phyloP scores from a whole-genome alignment of 2,888 invertebrate genomes.

The Sarcophaga variegata region DNA sequence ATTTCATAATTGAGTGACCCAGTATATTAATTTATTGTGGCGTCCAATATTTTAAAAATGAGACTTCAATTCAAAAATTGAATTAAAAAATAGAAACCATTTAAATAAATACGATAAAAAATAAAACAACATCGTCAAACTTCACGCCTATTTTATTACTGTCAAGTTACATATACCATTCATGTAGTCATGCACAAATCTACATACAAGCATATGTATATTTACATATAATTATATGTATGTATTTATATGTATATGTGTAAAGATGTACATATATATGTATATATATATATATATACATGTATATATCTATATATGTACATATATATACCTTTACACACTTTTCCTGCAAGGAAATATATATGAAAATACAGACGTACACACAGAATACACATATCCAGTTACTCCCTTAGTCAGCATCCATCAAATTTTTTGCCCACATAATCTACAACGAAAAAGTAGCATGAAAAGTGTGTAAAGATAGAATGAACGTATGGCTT shows the following conservation, averaged over 20 bases:
- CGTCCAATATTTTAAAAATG: neutral
- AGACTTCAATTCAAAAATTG: neutral
- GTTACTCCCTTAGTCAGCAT: constrained; percentile 15
- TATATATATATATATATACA: neutral
- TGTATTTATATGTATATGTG: too few relatives aligned
- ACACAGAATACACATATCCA: neutral
- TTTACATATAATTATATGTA: too few relatives aligned
- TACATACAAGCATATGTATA: neutral
- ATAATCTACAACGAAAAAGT: constrained; percentile 34
- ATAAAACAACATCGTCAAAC: constrained; percentile 65
- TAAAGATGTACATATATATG: too few relatives aligned
- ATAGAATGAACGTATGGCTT: neutral
- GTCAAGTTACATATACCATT: constrained; percentile 31
- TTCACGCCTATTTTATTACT: constrained; percentile 55
- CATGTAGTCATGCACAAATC: constrained; percentile 15
- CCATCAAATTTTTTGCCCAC: constrained; percentile 17
- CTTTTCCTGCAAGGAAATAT: neutral
- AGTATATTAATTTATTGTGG: neutral
- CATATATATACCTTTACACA: neutral
- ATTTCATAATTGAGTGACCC: neutral
- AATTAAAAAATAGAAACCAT: constrained; percentile 9
- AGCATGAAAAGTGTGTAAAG: constrained; percentile 42
- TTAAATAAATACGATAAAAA: constrained; percentile 67
- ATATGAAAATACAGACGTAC: neutral
- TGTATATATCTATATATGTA: neutral